These are phyloP conservation scores for Cynopterus brachyotis DNA, from an alignment of 2,113 vertebrate genomes.

Conservation along the genomic window DNA sequence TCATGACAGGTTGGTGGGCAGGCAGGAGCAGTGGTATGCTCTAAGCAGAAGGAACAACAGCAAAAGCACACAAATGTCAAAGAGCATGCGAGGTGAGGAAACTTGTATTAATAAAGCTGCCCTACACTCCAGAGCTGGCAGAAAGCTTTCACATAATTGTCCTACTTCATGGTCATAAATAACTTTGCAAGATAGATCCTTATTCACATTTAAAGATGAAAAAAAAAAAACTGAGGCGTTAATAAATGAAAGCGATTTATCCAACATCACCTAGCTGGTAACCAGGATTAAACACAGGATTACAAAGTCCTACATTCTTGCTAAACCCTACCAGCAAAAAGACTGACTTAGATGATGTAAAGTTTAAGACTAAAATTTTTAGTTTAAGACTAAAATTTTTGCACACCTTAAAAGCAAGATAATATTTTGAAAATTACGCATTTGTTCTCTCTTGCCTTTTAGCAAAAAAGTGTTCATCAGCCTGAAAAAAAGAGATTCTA, in stretches of 20 bases:
- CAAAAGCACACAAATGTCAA: neutral
- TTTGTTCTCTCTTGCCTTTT: neutral
- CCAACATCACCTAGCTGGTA: neutral
- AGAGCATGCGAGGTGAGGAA: neutral
- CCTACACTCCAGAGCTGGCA: neutral
- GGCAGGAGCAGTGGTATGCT: fast-evolving
- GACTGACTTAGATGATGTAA: neutral
- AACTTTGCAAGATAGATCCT: neutral
- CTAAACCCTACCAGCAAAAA: neutral
- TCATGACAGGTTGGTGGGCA: neutral
- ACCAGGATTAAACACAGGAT: neutral
- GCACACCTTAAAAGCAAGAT: neutral
- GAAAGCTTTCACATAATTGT: neutral
- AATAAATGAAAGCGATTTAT: neutral
- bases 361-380: too few relatives aligned
- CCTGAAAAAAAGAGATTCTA: neutral
- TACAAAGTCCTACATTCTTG: neutral
- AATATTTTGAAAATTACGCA: neutral
- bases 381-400: neutral
- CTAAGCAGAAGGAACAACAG: neutral
- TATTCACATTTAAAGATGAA: neutral
- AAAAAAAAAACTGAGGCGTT: neutral
- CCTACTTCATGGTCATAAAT: neutral
- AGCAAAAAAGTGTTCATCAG: neutral
- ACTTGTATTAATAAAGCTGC: too few relatives aligned